Evolutionary conservation across 23 tunicate genomes (phyloP).

Genomic region (Trididemnum nubilum): DNA sequence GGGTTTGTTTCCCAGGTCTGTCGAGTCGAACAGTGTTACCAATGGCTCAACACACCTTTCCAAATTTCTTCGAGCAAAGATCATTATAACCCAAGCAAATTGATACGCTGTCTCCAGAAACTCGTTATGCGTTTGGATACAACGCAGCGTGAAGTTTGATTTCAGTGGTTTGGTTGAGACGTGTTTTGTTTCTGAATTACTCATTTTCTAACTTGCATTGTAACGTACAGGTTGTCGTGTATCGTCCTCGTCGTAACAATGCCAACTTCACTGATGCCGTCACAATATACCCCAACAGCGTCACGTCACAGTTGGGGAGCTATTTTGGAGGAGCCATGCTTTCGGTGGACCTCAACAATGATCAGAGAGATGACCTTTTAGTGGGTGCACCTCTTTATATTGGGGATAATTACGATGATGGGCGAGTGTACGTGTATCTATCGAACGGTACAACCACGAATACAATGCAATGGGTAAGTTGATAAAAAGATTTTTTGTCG

Average conservation of each 20-base stretch:
- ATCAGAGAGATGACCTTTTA: slow-evolving; percentile 62
- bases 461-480: slow-evolving; percentile 18
- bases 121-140: too few relatives aligned
- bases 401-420: slow-evolving; percentile 65
- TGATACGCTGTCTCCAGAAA: too few relatives aligned
- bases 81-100: too few relatives aligned
- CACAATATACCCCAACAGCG: slow-evolving; percentile 29
- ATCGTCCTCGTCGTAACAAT: slow-evolving; percentile 30
- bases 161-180: too few relatives aligned
- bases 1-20: too few relatives aligned
- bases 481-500: too few relatives aligned
- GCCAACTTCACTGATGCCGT: slow-evolving; percentile 30
- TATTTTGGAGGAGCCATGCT: slow-evolving; percentile 70
- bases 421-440: slow-evolving; percentile 65
- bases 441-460: not conserved
- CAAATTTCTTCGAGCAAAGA: too few relatives aligned
- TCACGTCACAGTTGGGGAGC: slow-evolving; percentile 30
- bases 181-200: too few relatives aligned
- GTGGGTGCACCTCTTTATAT: slow-evolving; percentile 67
- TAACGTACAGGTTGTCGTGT: slow-evolving; percentile 61
- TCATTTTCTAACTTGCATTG: too few relatives aligned
- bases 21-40: too few relatives aligned
- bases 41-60: too few relatives aligned
- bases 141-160: too few relatives aligned
- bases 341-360: slow-evolving; percentile 65